Evolutionary conservation across 53 echinoderm and acorn worm species (phyloP).

Genomic region (Holothuria leucospilota): DNA sequence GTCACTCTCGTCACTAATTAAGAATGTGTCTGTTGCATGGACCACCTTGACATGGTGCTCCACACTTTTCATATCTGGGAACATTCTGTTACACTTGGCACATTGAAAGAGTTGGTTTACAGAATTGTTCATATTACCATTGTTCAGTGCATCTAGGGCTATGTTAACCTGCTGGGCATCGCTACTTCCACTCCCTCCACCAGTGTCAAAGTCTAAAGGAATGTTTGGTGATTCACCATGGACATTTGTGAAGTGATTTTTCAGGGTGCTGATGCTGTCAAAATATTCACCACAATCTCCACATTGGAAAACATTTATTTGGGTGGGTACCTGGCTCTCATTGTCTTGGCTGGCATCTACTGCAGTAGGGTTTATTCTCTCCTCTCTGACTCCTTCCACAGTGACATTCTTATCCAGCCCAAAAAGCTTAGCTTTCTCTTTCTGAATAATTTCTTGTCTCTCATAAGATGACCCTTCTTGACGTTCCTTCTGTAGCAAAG

Average conservation of each 20-base stretch:
- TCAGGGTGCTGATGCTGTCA: slow-evolving; percentile 13
- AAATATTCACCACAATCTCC: slow-evolving; percentile 47
- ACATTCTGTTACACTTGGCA: slow-evolving; percentile 44
- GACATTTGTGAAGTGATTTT: slow-evolving; percentile 36
- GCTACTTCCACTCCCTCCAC: background rate
- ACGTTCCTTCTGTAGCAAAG: slow-evolving; percentile 35
- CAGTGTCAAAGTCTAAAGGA: slow-evolving; percentile 22
- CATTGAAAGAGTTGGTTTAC: slow-evolving; percentile 40
- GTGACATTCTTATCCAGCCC: slow-evolving; percentile 22
- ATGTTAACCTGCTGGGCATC: slow-evolving; percentile 21
- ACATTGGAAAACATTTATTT: slow-evolving; percentile 45
- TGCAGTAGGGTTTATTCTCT: background rate
- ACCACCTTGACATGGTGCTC: slow-evolving; percentile 39
- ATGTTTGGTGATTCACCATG: slow-evolving; percentile 46
- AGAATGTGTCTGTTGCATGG: slow-evolving; percentile 29
- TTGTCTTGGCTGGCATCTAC: background rate
- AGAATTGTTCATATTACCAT: background rate
- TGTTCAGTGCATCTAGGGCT: slow-evolving; percentile 30
- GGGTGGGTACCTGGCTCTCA: background rate
- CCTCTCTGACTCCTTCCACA: slow-evolving; percentile 14
- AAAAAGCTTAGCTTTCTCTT: slow-evolving; percentile 39
- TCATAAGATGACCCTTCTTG: slow-evolving; percentile 43
- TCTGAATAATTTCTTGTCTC: slow-evolving; percentile 41
- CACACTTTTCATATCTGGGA: slow-evolving; percentile 42
- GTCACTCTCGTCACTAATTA: slow-evolving; percentile 25